Percentiles rank a stretch among this genome's conserved stretches.
Evolutionary conservation across 1,140 invertebrate genomes (phyloP).

Genomic region (Neodiprion lecontei): DNA sequence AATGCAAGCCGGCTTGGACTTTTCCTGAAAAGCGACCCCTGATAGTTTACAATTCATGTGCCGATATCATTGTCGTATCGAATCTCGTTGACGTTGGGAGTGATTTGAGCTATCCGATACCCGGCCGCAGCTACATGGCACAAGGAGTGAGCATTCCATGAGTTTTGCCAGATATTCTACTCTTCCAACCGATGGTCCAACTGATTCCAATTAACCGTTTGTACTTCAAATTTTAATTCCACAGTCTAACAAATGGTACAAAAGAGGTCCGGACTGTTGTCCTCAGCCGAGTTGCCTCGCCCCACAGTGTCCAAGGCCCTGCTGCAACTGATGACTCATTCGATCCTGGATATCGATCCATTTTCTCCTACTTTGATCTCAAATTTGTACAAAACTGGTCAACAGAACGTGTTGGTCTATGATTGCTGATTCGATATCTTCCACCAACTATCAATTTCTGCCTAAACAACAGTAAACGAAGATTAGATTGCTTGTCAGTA

Average conservation of each 20-base stretch:
- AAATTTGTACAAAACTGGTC: too few species aligned
- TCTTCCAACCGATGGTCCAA: background rate
- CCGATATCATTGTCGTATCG: constrained; percentile 32
- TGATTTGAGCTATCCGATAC: constrained; percentile 39
- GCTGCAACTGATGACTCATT: constrained; percentile 1
- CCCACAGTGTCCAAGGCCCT: constrained; percentile 26
- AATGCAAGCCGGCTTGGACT: constrained; percentile 50
- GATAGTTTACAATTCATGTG: constrained; percentile 43
- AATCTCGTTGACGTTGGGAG: constrained; percentile 30
- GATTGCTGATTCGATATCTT: too few species aligned
- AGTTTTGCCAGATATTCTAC: too few species aligned
- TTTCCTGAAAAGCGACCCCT: constrained; percentile 46
- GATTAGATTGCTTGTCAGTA: too few species aligned
- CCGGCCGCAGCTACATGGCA: constrained; percentile 37
- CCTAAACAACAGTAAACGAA: too few species aligned
- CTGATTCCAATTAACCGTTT: background rate
- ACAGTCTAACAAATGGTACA: constrained; percentile 47
- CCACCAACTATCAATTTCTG: too few species aligned
- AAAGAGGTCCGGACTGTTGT: constrained; percentile 32
- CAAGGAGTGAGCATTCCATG: constrained; percentile 30
- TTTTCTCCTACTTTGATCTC: background rate
- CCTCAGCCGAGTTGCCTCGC: constrained; percentile 43
- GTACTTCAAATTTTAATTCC: constrained; percentile 8
- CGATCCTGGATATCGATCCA: background rate
- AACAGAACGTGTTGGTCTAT: too few species aligned